A percentile compares a stretch with the other conserved stretches of the same genome.
Evolutionary conservation across 2,113 vertebrate genomes (phyloP).

Genomic region (Choloepus hoffmanni): DNA sequence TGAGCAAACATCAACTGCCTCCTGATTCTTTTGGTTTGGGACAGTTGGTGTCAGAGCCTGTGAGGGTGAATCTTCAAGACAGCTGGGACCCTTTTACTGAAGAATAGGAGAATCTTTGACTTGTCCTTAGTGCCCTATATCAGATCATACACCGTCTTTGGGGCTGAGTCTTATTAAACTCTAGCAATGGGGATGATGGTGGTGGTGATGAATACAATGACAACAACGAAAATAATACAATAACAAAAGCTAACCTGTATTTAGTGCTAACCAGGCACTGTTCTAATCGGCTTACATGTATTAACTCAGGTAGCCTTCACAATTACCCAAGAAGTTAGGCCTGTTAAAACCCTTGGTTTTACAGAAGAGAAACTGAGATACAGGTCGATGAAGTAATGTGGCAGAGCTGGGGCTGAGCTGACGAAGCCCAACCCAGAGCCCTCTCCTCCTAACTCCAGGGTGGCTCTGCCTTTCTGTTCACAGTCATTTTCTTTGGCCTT

Average conservation of each 20-base stretch:
- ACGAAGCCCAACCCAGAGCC: not conserved
- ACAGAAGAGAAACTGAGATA: not conserved
- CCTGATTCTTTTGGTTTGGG: not conserved
- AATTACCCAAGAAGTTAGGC: not conserved
- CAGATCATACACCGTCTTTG: not conserved
- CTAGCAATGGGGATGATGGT: not conserved
- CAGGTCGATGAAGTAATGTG: not conserved
- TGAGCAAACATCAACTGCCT: not conserved
- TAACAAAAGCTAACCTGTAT: not conserved
- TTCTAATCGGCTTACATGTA: not conserved
- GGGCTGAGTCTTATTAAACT: not conserved
- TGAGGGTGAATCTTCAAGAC: not conserved
- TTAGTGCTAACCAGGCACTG: not conserved
- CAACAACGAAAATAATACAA: not conserved
- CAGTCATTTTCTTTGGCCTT: not conserved
- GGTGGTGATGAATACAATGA: not conserved
- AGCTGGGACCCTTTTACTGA: not conserved
- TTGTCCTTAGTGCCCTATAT: not conserved
- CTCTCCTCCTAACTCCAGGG: accelerated
- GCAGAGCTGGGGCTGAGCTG: too few species aligned
- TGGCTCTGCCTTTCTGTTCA: not conserved
- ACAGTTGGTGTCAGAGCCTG: not conserved
- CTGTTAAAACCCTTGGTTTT: accelerated
- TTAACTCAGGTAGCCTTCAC: not conserved
- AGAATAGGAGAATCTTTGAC: not conserved